Evolutionary conservation across 2,888 invertebrate species (phyloP).

Genomic region (Neoscelio sp.): DNA sequence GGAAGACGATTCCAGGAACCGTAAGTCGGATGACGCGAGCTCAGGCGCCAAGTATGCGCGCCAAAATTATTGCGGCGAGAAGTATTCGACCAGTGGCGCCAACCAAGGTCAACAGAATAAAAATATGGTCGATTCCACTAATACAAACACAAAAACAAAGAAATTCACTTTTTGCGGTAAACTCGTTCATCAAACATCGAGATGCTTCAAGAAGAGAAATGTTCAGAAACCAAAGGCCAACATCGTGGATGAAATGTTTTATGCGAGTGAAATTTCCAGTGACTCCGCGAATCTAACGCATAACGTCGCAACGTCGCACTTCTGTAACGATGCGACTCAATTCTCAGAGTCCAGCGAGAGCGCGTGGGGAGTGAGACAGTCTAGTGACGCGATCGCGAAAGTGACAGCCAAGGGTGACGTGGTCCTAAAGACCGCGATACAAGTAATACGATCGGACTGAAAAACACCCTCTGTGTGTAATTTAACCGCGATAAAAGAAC

Average conservation of each 20-base stretch:
- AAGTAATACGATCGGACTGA: not conserved
- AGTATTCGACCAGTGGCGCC: too few relatives aligned
- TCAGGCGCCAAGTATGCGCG: not conserved
- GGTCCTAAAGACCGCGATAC: not conserved
- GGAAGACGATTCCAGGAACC: not conserved
- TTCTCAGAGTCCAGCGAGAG: too few relatives aligned
- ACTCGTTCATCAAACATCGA: not conserved
- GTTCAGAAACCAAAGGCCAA: not conserved
- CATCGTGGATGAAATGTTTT: not conserved
- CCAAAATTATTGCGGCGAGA: not conserved
- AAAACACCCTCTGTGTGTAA: constrained; percentile 57
- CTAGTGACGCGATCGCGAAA: constrained; percentile 7
- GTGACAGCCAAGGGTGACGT: constrained; percentile 9
- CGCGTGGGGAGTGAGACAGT: not conserved
- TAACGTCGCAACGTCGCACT: not conserved
- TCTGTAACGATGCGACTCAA: not conserved
- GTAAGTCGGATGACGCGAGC: not conserved
- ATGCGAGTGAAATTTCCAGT: too few relatives aligned
- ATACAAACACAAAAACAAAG: not conserved
- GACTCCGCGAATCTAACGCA: not conserved
- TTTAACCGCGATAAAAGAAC: not conserved
- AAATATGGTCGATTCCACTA: not conserved
- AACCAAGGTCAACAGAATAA: not conserved
- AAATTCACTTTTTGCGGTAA: not conserved
- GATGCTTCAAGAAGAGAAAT: constrained; percentile 1